A percentile compares a stretch with the other conserved stretches of the same genome.
Evolutionary conservation across 1,140 invertebrate species (phyloP).

Genomic region (Cryptotermes secundus): DNA sequence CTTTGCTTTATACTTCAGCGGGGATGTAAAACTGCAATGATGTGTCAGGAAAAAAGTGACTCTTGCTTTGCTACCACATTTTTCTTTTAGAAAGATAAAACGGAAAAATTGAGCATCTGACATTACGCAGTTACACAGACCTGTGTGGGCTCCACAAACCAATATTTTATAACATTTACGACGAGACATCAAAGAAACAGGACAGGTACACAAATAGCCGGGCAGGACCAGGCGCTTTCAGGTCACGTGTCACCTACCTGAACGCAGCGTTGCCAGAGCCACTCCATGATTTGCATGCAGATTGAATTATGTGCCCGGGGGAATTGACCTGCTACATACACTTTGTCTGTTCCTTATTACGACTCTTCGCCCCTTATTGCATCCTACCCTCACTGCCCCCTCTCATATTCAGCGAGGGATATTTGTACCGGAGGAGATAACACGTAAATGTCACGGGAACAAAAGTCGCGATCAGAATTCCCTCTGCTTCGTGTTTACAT

Average conservation of each 20-base stretch:
- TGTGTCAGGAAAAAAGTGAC: no score
- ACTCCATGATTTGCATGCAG: neutral
- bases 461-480: neutral
- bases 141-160: no score
- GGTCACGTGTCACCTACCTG: neutral
- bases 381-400: neutral
- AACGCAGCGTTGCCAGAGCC: neutral
- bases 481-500: neutral
- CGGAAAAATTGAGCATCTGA: no score
- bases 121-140: no score
- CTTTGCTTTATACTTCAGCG: no score
- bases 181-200: neutral
- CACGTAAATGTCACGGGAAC: neutral
- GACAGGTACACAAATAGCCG: no score
- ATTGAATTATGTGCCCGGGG: neutral
- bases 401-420: neutral
- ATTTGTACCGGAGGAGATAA: neutral
- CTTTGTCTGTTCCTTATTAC: conserved; percentile 2
- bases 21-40: no score
- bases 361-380: neutral
- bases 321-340: neutral
- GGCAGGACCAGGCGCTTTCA: neutral
- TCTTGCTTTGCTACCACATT: no score
- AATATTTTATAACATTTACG: neutral
- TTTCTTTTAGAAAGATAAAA: neutral